A percentile compares a stretch with the other conserved stretches of the same genome.
phyloP scores from a whole-genome alignment of 2,888 invertebrate species.

The Coenonympha arcania region DNA sequence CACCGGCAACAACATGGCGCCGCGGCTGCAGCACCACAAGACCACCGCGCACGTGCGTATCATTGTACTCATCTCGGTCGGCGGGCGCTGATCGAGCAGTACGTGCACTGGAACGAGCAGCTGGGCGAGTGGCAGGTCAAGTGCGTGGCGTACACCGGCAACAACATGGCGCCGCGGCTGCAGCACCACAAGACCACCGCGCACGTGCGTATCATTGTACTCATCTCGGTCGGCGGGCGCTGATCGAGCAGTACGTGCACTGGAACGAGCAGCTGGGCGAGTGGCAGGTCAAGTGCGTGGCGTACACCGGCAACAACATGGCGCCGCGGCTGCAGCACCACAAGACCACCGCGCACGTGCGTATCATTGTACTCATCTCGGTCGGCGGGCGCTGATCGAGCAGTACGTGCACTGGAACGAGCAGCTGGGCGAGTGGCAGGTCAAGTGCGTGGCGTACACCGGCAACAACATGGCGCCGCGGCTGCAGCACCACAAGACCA shows the following conservation, averaged over 20 bases:
- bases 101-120: constrained; percentile 98
- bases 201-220: constrained; percentile 21
- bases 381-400: constrained; percentile 91
- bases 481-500: constrained; percentile 17
- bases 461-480: constrained; percentile 92
- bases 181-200: constrained; percentile 18
- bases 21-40: constrained; percentile 17
- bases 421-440: constrained; percentile 98
- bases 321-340: constrained; percentile 31
- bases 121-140: constrained; percentile 98
- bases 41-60: constrained; percentile 20
- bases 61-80: too few species aligned
- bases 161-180: constrained; percentile 83
- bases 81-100: constrained; percentile 90
- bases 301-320: constrained; percentile 99
- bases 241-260: constrained; percentile 92
- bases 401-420: constrained; percentile 97
- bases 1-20: constrained; percentile 96
- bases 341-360: constrained; percentile 19
- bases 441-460: constrained; percentile 97
- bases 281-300: constrained; percentile 98
- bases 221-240: too few species aligned
- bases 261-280: constrained; percentile 99
- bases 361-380: too few species aligned
- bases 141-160: constrained; percentile 98